Base-by-base conservation (phyloP, 2,888 invertebrate genomes). In the Pogonocherus hispidulus region DNA sequence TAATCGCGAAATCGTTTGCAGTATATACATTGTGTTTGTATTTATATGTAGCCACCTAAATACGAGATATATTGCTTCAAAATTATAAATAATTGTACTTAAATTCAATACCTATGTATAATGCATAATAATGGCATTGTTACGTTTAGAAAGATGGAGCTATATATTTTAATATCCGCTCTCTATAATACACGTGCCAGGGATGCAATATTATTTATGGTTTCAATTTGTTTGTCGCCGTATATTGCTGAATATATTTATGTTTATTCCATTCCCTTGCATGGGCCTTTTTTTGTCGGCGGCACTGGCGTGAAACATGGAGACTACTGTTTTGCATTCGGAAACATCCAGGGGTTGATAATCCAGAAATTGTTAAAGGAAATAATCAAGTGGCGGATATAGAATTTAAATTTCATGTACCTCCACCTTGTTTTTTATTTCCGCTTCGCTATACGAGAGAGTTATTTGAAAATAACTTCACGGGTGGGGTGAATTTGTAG, bases 81-180 rank as follows among this genome's bases (percentile, higher is more conserved):
- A 23, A 23, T 23, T 23, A n/a, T 51, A 51, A 54, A 54, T 54
- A 54, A 54, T 54, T 27, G n/a, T 14, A 54, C 27, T 54, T 27
- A 35, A 23, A 35, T 16, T 35, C 52, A 35, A 35, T n/a, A n/a
- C n/a, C n/a, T n/a, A n/a, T n/a, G n/a, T 54, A 54, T 54, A 54
- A 54, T 54, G 52, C 52, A 54, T 54, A 54, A 54, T 54, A 54
- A 54, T 54, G 52, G 18, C 9, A 14, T 35, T 54, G 18, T 32
- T 52, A 35, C 18, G 32, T 35, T 8, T 54, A 54, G 32, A 54
- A 54, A 54, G 32, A 20, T 20, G 41, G 14, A 6, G 18, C 16
- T 20, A 55, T 55, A 55, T 20, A 55, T 55, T 41, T 55, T 55
- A 55, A 55, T 55, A n/a, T 11, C 3, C 14, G 27, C 16, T 18